These are phyloP conservation scores for Uloborus plumipes DNA, from an alignment of 2,888 invertebrate species.

Conservation along the genomic window DNA sequence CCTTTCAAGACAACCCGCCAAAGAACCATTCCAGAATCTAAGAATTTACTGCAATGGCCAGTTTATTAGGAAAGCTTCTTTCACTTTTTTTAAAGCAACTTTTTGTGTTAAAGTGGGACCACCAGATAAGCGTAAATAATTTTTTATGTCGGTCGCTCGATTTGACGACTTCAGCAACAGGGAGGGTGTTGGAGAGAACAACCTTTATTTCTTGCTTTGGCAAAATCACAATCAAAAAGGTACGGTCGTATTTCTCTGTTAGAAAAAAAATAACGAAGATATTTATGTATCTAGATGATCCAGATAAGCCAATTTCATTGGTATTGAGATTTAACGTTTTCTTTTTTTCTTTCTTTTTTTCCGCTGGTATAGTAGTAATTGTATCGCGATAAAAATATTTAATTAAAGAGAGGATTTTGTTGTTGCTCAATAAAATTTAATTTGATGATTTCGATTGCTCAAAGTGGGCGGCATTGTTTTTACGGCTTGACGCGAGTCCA, in stretches of 20 bases:
- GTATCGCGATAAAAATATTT: neutral
- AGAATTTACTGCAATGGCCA: slow-evolving; percentile 40
- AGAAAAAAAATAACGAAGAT: slow-evolving; percentile 31
- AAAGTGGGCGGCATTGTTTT: slow-evolving; percentile 27
- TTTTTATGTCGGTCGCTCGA: slow-evolving; percentile 37
- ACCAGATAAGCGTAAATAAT: slow-evolving; percentile 52
- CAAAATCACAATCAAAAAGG: slow-evolving; percentile 9
- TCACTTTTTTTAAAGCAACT: slow-evolving; percentile 11
- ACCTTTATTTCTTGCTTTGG: slow-evolving; percentile 5
- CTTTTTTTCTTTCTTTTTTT: slow-evolving; percentile 5
- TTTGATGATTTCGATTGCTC: slow-evolving; percentile 21
- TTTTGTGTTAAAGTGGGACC: slow-evolving; percentile 33
- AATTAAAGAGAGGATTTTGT: slow-evolving; percentile 4
- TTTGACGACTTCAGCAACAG: slow-evolving; percentile 41
- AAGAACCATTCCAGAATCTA: slow-evolving; percentile 11
- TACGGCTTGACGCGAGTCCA: neutral
- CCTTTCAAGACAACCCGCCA: slow-evolving; percentile 1
- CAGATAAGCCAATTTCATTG: slow-evolving; percentile 26
- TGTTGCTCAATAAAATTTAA: slow-evolving; percentile 22
- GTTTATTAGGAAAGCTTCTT: slow-evolving; percentile 55
- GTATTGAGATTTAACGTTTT: slow-evolving; percentile 15
- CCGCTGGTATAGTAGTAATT: neutral
- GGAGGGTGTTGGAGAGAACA: slow-evolving; percentile 23
- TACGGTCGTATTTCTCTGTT: slow-evolving; percentile 5
- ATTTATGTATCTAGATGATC: slow-evolving; percentile 23